These are phyloP conservation scores for Oriolus oriolus DNA, from an alignment of 2,113 vertebrate species.

Conservation along the genomic window DNA sequence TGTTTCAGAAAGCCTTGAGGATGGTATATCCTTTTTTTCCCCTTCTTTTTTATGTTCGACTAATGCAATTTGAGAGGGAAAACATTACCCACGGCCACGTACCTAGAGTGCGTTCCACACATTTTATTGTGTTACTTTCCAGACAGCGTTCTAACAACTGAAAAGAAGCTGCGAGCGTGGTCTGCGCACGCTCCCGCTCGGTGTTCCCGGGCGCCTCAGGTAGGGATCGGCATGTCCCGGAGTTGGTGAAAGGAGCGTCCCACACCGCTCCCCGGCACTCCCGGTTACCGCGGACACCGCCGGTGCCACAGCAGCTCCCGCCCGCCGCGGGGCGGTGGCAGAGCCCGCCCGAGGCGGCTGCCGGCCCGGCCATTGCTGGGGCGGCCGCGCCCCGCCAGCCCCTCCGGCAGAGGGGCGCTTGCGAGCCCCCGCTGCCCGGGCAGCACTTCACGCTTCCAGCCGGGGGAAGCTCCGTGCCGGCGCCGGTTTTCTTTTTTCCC, in stretches of 20 bases:
- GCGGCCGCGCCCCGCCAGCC: neutral
- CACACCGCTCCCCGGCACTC: fast-evolving
- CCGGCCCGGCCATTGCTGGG: neutral
- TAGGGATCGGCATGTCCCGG: fast-evolving
- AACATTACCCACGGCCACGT: fast-evolving
- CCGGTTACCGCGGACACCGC: fast-evolving
- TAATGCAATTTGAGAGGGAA: neutral
- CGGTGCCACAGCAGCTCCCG: neutral
- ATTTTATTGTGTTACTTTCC: neutral
- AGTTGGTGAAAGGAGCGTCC: fast-evolving
- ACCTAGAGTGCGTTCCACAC: neutral
- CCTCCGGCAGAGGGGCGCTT: neutral
- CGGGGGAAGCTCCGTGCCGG: neutral
- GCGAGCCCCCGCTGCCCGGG: neutral
- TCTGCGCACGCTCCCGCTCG: fast-evolving
- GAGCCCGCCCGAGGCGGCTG: neutral
- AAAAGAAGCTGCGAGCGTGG: fast-evolving
- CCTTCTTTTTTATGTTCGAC: neutral
- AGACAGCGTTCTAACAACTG: fast-evolving
- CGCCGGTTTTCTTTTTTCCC: too few species aligned
- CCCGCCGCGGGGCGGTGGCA: neutral
- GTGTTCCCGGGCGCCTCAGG: neutral
- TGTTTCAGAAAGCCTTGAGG: neutral
- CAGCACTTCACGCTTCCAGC: fast-evolving
- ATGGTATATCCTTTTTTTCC: too few species aligned